Percentiles rank a stretch among this genome's conserved stretches.
These are phyloP conservation scores for Lynx canadensis DNA, from an alignment of 2,113 vertebrate genomes.

Conservation along the genomic window DNA sequence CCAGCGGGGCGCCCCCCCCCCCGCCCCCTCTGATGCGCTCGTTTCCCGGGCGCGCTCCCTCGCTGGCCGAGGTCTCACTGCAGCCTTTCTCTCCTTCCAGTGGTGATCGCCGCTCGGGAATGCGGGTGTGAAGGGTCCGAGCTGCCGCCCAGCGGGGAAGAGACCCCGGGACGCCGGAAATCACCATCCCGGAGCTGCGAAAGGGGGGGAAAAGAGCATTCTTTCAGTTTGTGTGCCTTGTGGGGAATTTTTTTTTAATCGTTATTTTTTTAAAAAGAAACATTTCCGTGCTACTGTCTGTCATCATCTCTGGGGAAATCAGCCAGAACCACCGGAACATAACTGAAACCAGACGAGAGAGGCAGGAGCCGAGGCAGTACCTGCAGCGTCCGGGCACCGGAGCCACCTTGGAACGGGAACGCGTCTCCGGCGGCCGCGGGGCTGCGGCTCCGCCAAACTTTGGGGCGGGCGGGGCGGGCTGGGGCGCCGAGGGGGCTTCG, in stretches of 20 bases:
- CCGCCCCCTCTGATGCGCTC: neutral
- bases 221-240: slow-evolving; percentile 79
- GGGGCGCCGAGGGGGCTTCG: slow-evolving; percentile 62
- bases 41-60: slow-evolving; percentile 1
- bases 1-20: slow-evolving; percentile 34
- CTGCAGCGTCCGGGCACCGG: slow-evolving; percentile 63
- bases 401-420: slow-evolving; percentile 65
- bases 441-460: slow-evolving; percentile 78
- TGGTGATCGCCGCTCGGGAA: slow-evolving; percentile 82
- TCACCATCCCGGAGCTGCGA: slow-evolving; percentile 61
- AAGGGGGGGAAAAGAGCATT: neutral
- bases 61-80: slow-evolving; percentile 75
- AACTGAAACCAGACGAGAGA: slow-evolving; percentile 72
- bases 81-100: slow-evolving; percentile 81
- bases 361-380: slow-evolving; percentile 58
- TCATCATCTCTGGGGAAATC: slow-evolving; percentile 75
- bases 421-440: slow-evolving; percentile 53
- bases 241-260: slow-evolving; percentile 49
- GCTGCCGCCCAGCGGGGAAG: slow-evolving; percentile 69
- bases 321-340: slow-evolving; percentile 59
- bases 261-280: slow-evolving; percentile 54
- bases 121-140: slow-evolving; percentile 82
- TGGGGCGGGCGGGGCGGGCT: slow-evolving; percentile 65
- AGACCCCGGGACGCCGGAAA: slow-evolving; percentile 73
- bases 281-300: slow-evolving; percentile 68